Evolutionary conservation across 1,140 invertebrate species (phyloP).

Genomic region (Cydia strobilella): DNA sequence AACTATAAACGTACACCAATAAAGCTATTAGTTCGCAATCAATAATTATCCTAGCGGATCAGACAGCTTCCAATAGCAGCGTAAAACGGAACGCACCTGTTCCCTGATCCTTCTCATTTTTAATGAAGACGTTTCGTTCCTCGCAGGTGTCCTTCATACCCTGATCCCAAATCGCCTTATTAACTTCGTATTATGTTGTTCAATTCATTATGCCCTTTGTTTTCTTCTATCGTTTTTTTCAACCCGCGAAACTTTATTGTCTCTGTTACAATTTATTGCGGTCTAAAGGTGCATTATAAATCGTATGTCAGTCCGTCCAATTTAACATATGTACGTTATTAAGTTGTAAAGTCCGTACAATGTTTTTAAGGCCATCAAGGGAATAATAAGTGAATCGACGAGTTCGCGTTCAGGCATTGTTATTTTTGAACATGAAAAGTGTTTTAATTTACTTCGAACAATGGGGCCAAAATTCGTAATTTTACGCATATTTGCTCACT

Average conservation of each 20-base stretch:
- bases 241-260: conserved; percentile 70
- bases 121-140: conserved; percentile 74
- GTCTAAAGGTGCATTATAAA: conserved; percentile 71
- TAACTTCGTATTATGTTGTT: conserved; percentile 72
- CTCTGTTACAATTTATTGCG: conserved; percentile 67
- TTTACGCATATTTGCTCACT: conserved; percentile 25
- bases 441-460: conserved; percentile 60
- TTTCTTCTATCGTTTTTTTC: conserved; percentile 60
- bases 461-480: conserved; percentile 46
- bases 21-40: conserved; percentile 39
- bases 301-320: conserved; percentile 59
- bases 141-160: conserved; percentile 68
- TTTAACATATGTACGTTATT: conserved; percentile 78
- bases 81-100: conserved; percentile 59
- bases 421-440: conserved; percentile 40
- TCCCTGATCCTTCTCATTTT: conserved; percentile 54
- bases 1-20: conserved; percentile 36
- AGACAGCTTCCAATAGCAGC: conserved; percentile 49
- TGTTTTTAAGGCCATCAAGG: conserved; percentile 59
- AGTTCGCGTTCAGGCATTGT: conserved; percentile 43
- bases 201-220: conserved; percentile 77
- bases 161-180: conserved; percentile 55
- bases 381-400: conserved; percentile 45
- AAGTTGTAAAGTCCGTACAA: conserved; percentile 72
- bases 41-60: conserved; percentile 38